Evolutionary conservation across 2,888 invertebrate genomes (phyloP).

Genomic region (Nemurella pictetii): DNA sequence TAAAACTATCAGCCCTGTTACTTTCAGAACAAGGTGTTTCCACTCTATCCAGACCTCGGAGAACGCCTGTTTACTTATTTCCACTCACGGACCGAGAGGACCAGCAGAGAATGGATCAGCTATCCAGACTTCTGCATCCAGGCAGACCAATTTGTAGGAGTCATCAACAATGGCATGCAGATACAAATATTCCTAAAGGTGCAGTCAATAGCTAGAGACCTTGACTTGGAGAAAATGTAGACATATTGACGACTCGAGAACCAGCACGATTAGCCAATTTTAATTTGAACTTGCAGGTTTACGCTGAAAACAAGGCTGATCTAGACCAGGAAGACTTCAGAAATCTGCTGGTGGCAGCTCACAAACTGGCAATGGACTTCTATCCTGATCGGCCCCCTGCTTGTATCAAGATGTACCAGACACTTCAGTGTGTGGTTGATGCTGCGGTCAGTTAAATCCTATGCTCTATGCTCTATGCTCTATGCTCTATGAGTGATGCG

Average conservation of each 20-base stretch:
- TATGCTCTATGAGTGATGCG: too few species aligned
- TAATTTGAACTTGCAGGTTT: slow-evolving; percentile 50
- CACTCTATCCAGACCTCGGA: slow-evolving; percentile 73
- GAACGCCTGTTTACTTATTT: slow-evolving; percentile 68
- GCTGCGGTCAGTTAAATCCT: slow-evolving; percentile 72
- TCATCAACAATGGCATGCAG: slow-evolving; percentile 50
- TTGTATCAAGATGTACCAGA: slow-evolving; percentile 69
- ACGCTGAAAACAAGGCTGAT: slow-evolving; percentile 48
- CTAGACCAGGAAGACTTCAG: slow-evolving; percentile 68
- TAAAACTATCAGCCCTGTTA: slow-evolving; percentile 39
- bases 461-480: too few species aligned
- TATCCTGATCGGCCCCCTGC: slow-evolving; percentile 69
- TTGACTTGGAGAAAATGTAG: not conserved
- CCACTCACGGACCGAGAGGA: slow-evolving; percentile 63
- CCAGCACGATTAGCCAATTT: not conserved
- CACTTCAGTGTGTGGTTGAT: slow-evolving; percentile 70
- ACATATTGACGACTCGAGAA: not conserved
- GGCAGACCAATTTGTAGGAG: slow-evolving; percentile 65
- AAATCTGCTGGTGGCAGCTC: slow-evolving; percentile 70
- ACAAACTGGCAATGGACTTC: slow-evolving; percentile 79
- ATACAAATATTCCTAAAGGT: slow-evolving; percentile 51
- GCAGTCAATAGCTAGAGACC: too few species aligned
- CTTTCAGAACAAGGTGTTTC: slow-evolving; percentile 73
- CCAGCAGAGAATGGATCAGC: slow-evolving; percentile 59
- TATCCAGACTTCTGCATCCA: slow-evolving; percentile 70